Conservation (phyloP, 2,888 invertebrate genomes). For the Drosophila phalerata region DNA sequence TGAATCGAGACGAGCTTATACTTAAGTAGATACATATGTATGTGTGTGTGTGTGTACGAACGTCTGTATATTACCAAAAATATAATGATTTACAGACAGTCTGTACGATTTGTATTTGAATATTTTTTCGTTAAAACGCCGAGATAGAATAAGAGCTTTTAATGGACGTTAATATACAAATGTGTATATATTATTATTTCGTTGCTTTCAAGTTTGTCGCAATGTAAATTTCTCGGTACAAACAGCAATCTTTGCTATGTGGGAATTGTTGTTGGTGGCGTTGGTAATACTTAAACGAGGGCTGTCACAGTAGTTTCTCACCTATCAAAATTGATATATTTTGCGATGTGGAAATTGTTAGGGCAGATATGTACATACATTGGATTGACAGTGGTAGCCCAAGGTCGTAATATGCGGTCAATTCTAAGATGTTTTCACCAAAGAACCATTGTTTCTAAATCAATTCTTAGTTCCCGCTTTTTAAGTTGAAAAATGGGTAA, state of each 20-base stretch:
- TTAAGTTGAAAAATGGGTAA: too few relatives aligned
- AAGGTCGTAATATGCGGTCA: too few relatives aligned
- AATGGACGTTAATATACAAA: neutral
- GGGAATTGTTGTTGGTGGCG: neutral
- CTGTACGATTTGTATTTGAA: slow-evolving; percentile 1
- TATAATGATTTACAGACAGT: neutral
- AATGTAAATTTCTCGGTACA: neutral
- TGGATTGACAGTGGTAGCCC: too few relatives aligned
- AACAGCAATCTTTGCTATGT: neutral
- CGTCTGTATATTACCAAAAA: slow-evolving; percentile 1
- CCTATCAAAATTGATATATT: too few relatives aligned
- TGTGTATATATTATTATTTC: neutral
- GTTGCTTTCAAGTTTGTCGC: neutral
- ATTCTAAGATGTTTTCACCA: too few relatives aligned
- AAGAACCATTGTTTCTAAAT: too few relatives aligned
- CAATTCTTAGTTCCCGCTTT: too few relatives aligned
- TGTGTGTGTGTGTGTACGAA: neutral
- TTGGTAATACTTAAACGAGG: neutral
- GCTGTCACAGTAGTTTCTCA: neutral
- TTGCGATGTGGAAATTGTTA: too few relatives aligned
- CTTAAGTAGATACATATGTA: slow-evolving; percentile 1
- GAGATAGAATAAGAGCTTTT: neutral
- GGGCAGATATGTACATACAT: too few relatives aligned
- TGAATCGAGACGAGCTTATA: neutral
- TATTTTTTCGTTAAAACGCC: neutral